These are phyloP conservation scores for Henricia sp. DNA, from an alignment of 53 echinoderm and acorn worm species.

Conservation along the genomic window DNA sequence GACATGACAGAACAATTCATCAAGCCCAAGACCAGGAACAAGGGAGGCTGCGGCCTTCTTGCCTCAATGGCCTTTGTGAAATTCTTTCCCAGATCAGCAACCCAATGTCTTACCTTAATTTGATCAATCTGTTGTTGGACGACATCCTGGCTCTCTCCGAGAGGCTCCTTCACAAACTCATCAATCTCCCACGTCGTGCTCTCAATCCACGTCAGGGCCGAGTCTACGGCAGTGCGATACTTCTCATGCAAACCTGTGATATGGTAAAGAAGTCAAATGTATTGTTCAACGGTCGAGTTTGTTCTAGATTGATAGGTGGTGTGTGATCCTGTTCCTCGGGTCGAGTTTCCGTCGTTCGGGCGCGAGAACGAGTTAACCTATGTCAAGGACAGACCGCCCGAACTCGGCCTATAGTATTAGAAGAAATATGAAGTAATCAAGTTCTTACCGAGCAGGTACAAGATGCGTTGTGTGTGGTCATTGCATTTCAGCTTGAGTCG, in stretches of 20 bases:
- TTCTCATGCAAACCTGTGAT: constrained; percentile 80
- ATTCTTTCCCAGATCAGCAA: too few relatives aligned
- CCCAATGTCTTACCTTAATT: constrained; percentile 87
- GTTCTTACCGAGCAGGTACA: constrained; percentile 68
- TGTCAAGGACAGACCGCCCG: too few relatives aligned
- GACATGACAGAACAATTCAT: too few relatives aligned
- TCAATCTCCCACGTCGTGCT: constrained; percentile 72
- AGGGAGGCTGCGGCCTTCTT: too few relatives aligned
- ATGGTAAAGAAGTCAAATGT: too few relatives aligned
- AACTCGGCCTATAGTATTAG: too few relatives aligned
- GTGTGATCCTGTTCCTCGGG: too few relatives aligned
- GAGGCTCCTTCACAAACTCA: constrained; percentile 61
- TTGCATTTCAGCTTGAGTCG: constrained; percentile 85
- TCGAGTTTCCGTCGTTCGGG: too few relatives aligned
- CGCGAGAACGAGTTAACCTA: too few relatives aligned
- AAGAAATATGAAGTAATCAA: background rate
- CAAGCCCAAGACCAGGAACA: too few relatives aligned
- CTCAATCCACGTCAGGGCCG: constrained; percentile 88
- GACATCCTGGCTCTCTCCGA: constrained; percentile 70
- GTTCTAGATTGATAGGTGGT: background rate
- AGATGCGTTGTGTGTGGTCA: constrained; percentile 83
- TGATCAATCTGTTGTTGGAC: constrained; percentile 87
- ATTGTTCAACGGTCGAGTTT: too few relatives aligned
- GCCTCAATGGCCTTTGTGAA: too few relatives aligned
- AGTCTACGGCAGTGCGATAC: constrained; percentile 76